Evolutionary conservation across 2,797 vertebrate genomes (phyloP), one percentile per base, ranked within the genome.

Genomic region (Tapirus indicus): DNA sequence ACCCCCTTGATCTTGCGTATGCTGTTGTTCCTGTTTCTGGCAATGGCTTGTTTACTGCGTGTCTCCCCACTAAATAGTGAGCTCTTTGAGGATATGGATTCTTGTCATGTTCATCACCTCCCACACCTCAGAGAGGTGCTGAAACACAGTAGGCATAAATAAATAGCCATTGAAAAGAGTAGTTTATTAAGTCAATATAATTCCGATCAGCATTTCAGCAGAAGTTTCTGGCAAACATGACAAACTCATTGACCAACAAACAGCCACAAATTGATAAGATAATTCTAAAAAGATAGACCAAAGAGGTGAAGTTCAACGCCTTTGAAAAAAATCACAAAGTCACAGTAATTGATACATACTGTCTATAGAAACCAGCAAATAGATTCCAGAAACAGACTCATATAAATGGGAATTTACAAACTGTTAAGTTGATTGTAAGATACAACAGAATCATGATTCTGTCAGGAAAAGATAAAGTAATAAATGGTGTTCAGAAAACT

Each of bases 211-310:
- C 85, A 80, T 86, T 90, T 72, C 4, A 91, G 5, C 56, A 95
- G 47, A 79, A 49, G 41, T 90, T 90, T 68, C 85, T 86, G 54
- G 86, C 25, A 85, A 94, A 85, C 72, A 79, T 8, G 32, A 80
- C 38, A 95, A 96, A 88, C 29, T 95, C 58, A 85, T 85, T 21
- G 88, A 92, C 44, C 25, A 90, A 88, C 58, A 82, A 80, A 52
- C 7, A 27, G 47, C 21, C 32, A 86, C 64, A 88, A 66, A 38
- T 27, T 58, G 25, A 44, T 58, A 88, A 44, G 35, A 85, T 2
- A 64, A 58, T 90, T 79, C 86, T 79, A 85, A 85, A 90, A 78
- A 78, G 27, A 83, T 5, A 64, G 64, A 56, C 58, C 47, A 71
- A 60, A 77, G 58, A 68, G 25, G 32, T 32, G 47, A 14, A 4